Conservation (phyloP, 2,888 invertebrate species). For the Fissipunctia ypsillon region DNA sequence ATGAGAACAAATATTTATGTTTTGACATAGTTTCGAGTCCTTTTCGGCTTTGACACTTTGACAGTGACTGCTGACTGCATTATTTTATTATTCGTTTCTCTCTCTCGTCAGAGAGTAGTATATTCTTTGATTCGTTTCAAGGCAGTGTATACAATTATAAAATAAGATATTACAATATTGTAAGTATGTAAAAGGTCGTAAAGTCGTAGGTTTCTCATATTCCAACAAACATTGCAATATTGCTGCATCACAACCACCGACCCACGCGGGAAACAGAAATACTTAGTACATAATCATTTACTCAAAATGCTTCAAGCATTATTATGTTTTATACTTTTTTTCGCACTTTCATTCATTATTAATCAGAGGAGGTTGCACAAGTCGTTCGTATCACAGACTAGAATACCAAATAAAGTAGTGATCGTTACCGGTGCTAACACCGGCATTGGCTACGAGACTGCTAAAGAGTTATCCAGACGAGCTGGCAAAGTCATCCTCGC, state of each 20-base stretch:
- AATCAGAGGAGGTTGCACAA: conserved; percentile 65
- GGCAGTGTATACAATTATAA: too few species aligned
- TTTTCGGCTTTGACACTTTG: neutral
- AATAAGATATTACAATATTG: too few species aligned
- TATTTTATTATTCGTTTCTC: too few species aligned
- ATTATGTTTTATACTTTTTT: conserved; percentile 21
- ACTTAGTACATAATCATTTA: neutral
- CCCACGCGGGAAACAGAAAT: neutral
- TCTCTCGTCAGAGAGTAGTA: too few species aligned
- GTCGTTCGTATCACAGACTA: conserved; percentile 48
- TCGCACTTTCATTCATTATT: conserved; percentile 53
- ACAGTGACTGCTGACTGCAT: neutral
- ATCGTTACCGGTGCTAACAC: conserved; percentile 80
- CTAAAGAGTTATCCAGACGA: conserved; percentile 82
- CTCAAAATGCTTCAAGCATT: conserved; percentile 24
- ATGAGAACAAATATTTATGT: neutral
- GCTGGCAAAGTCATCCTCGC: conserved; percentile 90
- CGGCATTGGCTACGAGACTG: conserved; percentile 79
- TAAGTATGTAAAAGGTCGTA: too few species aligned
- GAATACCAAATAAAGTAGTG: conserved; percentile 75
- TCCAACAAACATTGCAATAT: too few species aligned
- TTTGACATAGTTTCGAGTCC: conserved; percentile 1
- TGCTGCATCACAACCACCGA: too few species aligned
- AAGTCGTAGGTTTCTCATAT: too few species aligned
- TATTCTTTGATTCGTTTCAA: too few species aligned